These are phyloP conservation scores for Antheraea assamensis DNA, from an alignment of 2,888 invertebrate species.

Conservation along the genomic window DNA sequence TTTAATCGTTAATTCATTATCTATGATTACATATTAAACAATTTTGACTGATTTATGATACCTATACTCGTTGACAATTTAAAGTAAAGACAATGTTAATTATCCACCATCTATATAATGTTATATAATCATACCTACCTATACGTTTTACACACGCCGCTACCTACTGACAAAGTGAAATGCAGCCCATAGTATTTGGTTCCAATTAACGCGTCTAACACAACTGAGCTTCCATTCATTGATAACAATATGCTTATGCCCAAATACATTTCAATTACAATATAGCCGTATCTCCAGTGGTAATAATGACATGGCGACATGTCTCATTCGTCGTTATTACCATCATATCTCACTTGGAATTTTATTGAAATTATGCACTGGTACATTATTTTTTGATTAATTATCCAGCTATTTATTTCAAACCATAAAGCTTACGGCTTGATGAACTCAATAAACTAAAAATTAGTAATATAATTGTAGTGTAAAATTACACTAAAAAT, in stretches of 20 bases:
- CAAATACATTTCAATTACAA: neutral
- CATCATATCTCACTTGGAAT: neutral
- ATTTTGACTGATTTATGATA: too few species aligned
- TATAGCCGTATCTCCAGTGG: neutral
- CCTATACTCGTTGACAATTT: too few species aligned
- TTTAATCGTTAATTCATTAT: too few species aligned
- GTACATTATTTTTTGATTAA: neutral
- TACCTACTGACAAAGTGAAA: neutral
- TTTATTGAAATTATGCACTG: neutral
- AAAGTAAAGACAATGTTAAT: too few species aligned
- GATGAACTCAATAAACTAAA: neutral
- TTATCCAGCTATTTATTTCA: neutral
- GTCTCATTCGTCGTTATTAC: neutral
- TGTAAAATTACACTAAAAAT: neutral
- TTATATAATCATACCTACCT: neutral
- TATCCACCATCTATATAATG: too few species aligned
- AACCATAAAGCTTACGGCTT: neutral
- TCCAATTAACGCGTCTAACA: neutral
- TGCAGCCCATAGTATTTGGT: neutral
- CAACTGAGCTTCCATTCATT: neutral
- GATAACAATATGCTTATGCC: neutral
- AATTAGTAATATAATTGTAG: neutral
- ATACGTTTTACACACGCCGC: neutral
- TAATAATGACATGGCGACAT: neutral
- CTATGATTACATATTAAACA: too few species aligned